Base-by-base conservation (phyloP, 2,888 invertebrate genomes). In the Mesorhabditis spiculigera region DNA sequence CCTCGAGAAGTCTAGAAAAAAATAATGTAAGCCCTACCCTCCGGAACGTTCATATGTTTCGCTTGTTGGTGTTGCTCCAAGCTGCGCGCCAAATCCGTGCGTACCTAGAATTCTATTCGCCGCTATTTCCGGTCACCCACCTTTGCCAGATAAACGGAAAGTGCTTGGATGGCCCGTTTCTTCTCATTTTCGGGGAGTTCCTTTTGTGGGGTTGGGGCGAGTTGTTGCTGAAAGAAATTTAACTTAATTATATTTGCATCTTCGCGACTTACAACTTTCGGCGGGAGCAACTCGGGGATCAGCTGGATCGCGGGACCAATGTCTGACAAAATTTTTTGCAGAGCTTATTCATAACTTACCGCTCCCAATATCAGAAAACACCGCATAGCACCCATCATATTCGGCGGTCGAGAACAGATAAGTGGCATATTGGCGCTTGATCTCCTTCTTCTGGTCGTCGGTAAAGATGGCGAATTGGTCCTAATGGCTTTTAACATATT, bases 361-460 rank as follows among this genome's bases (percentile, higher is more conserved):
- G 4, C 94, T 95, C 80, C 92, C 92, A 0, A 96, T 89, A 86
- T 93, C 92, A 4, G 91, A 89, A 87, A 97, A 97, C 84, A 95
- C 91, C 69, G 91, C 90, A 93, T 98, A 94, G 0, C 97, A 93
- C 78, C 93, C 92, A 8, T 91, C 89, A 86, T 93, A 98, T 80
- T 92, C 90, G 86, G 93, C 93, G 84, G 92, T 92, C 68, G 91
- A 91, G 87, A 98, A 98, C 8, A 96, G 88, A 86, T 96, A 92
- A 82, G 93, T 91, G 0, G 97, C 98, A 86, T 92, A 91, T 0
- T 93, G 89, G 74, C 93, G 93, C 87, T 94, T 93, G 79, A 98
- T 96, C 83, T 93, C 81, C 8, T 78, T 67, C 58, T 80, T 75
- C 42, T 79, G 77, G n/a, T 72, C 70, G 5, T 79, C 81, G 13